phyloP scores from a whole-genome alignment of 2,797 vertebrate genomes.

The Crypturellus tataupa region DNA sequence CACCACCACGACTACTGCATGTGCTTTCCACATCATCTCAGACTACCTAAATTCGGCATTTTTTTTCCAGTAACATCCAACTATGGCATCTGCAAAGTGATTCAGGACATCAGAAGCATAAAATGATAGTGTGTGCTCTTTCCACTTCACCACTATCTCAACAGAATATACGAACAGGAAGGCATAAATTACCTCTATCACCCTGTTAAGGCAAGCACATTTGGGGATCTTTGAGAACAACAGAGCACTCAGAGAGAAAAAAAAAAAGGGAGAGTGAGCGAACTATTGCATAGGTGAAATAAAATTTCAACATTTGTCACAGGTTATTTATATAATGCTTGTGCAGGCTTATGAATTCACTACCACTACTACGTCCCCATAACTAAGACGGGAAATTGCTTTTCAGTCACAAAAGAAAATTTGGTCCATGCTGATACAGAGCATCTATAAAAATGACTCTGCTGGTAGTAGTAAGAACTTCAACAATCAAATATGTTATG shows the following conservation, averaged over 20 bases:
- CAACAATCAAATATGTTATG: background rate
- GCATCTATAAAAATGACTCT: slow-evolving; percentile 14
- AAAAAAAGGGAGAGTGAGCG: background rate
- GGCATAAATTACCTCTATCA: background rate
- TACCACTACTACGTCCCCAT: background rate
- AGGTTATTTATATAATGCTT: background rate
- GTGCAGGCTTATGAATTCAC: background rate
- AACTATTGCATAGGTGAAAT: background rate
- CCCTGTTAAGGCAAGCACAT: background rate
- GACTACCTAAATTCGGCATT: background rate
- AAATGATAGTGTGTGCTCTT: background rate
- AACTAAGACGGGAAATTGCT: background rate
- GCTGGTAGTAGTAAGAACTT: slow-evolving; percentile 6
- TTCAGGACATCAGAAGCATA: background rate
- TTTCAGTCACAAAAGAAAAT: slow-evolving; percentile 20
- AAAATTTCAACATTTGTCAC: background rate
- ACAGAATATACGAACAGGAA: background rate
- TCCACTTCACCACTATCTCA: background rate
- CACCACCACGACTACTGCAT: background rate
- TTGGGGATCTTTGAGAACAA: background rate
- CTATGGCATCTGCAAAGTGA: background rate
- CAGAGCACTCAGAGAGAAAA: background rate
- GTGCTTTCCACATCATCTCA: background rate
- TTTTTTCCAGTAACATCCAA: background rate
- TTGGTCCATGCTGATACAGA: background rate